Evolutionary conservation across 1,140 invertebrate species (phyloP).

Genomic region (Battus philenor): DNA sequence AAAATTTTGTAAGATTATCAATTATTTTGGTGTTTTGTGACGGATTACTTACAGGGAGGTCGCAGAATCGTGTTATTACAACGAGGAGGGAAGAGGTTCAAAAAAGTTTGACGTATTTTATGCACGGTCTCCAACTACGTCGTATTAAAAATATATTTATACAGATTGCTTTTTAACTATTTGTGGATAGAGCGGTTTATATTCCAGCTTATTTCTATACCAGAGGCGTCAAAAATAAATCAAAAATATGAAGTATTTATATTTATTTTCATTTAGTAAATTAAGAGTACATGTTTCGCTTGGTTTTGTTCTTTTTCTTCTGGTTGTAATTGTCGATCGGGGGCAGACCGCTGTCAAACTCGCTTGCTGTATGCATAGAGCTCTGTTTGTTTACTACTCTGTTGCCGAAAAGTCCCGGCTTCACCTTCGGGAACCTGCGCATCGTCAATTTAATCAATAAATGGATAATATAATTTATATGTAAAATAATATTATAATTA

Average conservation of each 20-base stretch:
- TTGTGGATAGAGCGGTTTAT: slow-evolving; percentile 3
- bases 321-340: slow-evolving; percentile 52
- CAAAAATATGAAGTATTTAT: neutral
- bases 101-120: no score
- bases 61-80: no score
- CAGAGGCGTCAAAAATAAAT: neutral
- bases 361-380: slow-evolving; percentile 69
- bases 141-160: no score
- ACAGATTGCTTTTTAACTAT: slow-evolving; percentile 14
- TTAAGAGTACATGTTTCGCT: slow-evolving; percentile 21
- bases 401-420: slow-evolving; percentile 40
- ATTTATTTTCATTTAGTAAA: slow-evolving; percentile 18
- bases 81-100: no score
- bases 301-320: slow-evolving; percentile 40
- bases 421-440: slow-evolving; percentile 61
- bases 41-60: no score
- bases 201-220: no score
- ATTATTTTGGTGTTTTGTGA: no score
- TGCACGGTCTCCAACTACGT: no score
- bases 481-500: no score
- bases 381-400: slow-evolving; percentile 61
- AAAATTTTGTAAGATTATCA: no score
- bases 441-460: no score
- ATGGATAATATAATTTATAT: no score
- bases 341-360: slow-evolving; percentile 69